Base-by-base conservation (phyloP, 2,797 vertebrate genomes). In the Halcyon smyrnensis region DNA sequence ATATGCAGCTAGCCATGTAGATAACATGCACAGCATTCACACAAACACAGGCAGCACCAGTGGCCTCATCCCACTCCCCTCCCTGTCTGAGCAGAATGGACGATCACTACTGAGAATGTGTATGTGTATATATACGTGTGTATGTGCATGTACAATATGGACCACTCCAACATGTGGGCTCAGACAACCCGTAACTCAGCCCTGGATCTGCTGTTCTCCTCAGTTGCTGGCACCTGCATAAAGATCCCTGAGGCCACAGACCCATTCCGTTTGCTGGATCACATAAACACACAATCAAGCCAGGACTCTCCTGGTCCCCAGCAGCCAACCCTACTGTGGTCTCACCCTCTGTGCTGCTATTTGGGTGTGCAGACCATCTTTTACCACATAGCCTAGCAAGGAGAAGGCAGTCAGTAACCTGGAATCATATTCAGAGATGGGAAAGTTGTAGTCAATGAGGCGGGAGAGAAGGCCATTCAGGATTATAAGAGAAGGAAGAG, bases 111-210 rank as follows among this genome's bases (percentile, higher is more conserved):
- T 50, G 34, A 41, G 15, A 54, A 21, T n/a, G 28, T 9, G 16
- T 10, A 20, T 8, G 9, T 11, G 14, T 7, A 8, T 3, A 27
- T 12, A 14, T 13, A 8, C 2, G 20, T 11, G 3, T 20, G 6
- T 54, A 5, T 41, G 5, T 54, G 4, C 15, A 11, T 12, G 16
- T 65, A 39, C 28, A 51, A 21, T 6, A 28, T 27, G n/a, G 24
- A 59, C 8, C 37, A 25, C 30, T 79, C 14, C 24, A 45, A 37
- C 25, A 19, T 3, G 11, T 45, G 48, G 20, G 12, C 28, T 68
- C 28, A 62, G 36, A 39, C 20, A 57, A 24, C 20, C 41, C 34
- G 13, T 25, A n/a, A 30, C 18, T 41, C 15, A 9, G 25, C 9
- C 15, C 30, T 45, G 45, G 23, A 70, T 21, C 7, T 25, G 11